phyloP scores from a whole-genome alignment of 2,113 vertebrate species.

The Antigone vipio region DNA sequence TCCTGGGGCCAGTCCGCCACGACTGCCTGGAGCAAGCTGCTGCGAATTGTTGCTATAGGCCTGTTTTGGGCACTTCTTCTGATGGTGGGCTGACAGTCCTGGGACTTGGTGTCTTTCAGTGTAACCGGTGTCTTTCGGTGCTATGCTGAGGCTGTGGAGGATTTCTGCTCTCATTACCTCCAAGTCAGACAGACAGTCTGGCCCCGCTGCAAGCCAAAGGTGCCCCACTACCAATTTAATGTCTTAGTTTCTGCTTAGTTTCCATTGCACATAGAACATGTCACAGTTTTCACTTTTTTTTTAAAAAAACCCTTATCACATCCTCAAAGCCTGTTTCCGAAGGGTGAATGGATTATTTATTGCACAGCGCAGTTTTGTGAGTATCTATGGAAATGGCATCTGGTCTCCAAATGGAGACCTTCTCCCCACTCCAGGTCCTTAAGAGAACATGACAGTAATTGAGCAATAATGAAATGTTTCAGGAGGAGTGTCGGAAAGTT shows the following conservation, averaged over 20 bases:
- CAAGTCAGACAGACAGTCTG: background rate
- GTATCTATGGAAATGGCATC: slow-evolving; percentile 43
- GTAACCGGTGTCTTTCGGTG: background rate
- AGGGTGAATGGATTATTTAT: slow-evolving; percentile 30
- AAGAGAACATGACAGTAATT: slow-evolving; percentile 62
- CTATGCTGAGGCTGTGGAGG: background rate
- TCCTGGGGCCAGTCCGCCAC: background rate
- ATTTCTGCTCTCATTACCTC: background rate
- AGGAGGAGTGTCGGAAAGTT: slow-evolving; percentile 40
- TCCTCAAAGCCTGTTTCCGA: slow-evolving; percentile 37
- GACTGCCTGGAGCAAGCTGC: background rate
- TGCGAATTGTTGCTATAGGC: fast-evolving
- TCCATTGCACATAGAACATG: slow-evolving; percentile 6
- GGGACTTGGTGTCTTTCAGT: background rate
- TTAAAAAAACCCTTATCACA: background rate
- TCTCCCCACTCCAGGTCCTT: background rate
- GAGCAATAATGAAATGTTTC: slow-evolving; percentile 56
- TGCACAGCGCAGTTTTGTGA: background rate
- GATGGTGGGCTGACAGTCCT: background rate
- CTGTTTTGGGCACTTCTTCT: background rate
- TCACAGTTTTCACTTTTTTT: background rate
- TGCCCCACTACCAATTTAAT: background rate
- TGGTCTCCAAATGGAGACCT: slow-evolving; percentile 56
- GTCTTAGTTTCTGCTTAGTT: slow-evolving; percentile 18
- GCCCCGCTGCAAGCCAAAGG: background rate